Evolutionary conservation across 2,888 invertebrate species (phyloP), one percentile per base, ranked within the genome.

Genomic region (Agrochola litura): DNA sequence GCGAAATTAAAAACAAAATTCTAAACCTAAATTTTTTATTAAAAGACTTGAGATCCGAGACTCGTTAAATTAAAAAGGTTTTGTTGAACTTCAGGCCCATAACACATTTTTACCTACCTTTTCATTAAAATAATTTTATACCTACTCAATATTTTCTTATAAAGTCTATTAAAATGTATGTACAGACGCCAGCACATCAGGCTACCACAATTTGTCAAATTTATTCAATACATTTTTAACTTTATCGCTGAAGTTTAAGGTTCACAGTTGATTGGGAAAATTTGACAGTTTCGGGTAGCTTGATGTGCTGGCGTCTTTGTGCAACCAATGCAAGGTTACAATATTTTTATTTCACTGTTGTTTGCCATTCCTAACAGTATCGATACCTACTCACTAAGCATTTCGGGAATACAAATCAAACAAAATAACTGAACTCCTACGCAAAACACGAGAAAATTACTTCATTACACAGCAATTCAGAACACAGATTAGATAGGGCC

Each of bases 371-470:
- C 22, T 70, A 77, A 77, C 61, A 22, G 60, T 77, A 77, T 49
- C n/a, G 16, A 68, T 64, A 68, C 82, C 63, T 52, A 77, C 66
- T 64, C 37, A 64, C 37, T 68, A n/a, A n/a, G n/a, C n/a, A 12
- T 52, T 30, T 71, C 4, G 16, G n/a, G 22, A 67, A 60, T 65
- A 80, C 68, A 66, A 80, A 83, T 74, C 76, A 84, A 64, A 76
- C 37, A 5, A 46, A 73, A 83, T 84, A 80, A 84, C 67, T 37
- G 37, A 79, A 80, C 79, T 60, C 73, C 78, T 78, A 74, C 79
- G 58, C 77, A 49, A 81, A 87, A 83, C 79, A 82, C 49, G 74
- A 80, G 74, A 74, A 81, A 72, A 81, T 81, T 73, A 85, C 85
- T 85, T 85, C 52, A 83, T 83, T 83, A 85, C 65, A 85, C 37